Conservation (phyloP, 1,140 invertebrate genomes). For the Drosophila kurseongensis region DNA sequence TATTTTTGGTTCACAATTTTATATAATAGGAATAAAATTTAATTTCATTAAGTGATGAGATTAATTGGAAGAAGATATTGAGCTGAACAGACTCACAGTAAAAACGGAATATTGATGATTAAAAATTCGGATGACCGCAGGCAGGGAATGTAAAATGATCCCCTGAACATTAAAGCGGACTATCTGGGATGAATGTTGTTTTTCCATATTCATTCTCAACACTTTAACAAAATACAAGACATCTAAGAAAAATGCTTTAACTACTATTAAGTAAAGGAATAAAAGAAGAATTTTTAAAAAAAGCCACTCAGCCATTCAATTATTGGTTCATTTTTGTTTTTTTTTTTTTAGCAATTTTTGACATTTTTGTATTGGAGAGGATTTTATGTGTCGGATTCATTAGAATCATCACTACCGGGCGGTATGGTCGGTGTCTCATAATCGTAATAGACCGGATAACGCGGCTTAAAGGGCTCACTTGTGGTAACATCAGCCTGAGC, state of each 20-base stretch:
- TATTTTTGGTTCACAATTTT: slow-evolving; percentile 9
- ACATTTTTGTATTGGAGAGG: slow-evolving; percentile 38
- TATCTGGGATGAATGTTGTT: not conserved
- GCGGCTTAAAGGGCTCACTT: slow-evolving; percentile 81
- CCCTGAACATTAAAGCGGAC: not conserved
- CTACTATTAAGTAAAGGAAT: slow-evolving; percentile 65
- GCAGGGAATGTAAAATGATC: too few species aligned
- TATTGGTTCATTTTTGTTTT: slow-evolving; percentile 42
- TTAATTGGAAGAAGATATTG: not conserved
- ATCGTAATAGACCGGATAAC: slow-evolving; percentile 84
- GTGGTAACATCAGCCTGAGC: slow-evolving; percentile 74
- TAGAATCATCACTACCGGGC: slow-evolving; percentile 84
- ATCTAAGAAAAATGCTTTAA: slow-evolving; percentile 41
- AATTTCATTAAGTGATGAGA: slow-evolving; percentile 14
- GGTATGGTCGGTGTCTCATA: slow-evolving; percentile 84
- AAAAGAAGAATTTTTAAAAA: slow-evolving; percentile 58
- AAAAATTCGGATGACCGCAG: not conserved
- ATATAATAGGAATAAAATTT: slow-evolving; percentile 27
- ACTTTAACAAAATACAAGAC: slow-evolving; percentile 35
- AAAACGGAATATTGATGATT: not conserved
- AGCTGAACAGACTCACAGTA: slow-evolving; percentile 1
- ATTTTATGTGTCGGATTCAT: slow-evolving; percentile 79
- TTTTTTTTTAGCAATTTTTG: slow-evolving; percentile 26
- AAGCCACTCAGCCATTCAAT: slow-evolving; percentile 79
- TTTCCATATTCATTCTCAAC: slow-evolving; percentile 2